Evolutionary conservation across 1,140 invertebrate species (phyloP), one percentile per base, ranked within the genome.

Genomic region (Pollicipes pollicipes): DNA sequence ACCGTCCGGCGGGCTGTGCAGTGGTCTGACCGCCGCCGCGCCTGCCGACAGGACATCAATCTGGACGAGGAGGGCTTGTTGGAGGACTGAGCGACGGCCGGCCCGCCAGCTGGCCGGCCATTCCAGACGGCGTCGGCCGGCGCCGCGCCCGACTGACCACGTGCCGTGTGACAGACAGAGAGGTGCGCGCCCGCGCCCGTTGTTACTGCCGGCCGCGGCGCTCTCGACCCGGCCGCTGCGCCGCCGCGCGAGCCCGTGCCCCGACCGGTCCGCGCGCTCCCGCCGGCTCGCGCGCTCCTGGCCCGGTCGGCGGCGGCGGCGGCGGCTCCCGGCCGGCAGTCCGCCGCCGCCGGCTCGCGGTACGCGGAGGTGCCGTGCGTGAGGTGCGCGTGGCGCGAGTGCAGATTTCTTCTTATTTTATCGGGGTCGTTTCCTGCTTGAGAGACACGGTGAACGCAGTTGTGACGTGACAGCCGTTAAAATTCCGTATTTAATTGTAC

Each of bases 11-110:
- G n/a, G n/a, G n/a, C n/a, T n/a, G n/a, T n/a, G n/a, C 69, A 66
- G 8, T 66, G 30, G 8, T 70, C 69, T 31, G 69, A 66, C 29
- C 67, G 69, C 45, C 69, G 29, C 3, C 58, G 32, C 64, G 58
- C 67, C 29, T 21, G 2, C 45, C 21, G 45, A 21, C 45, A 58
- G 45, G 45, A 58, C 45, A 58, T 58, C 45, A 58, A 58, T 24
- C 45, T 58, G 6, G 45, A 58, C 21, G 45, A 58, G 13, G 45
- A 58, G 45, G 45, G 24, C 45, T 58, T 58, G 45, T 58, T 58
- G 45, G 45, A 58, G 45, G 45, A 58, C 45, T 58, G 45, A 58
- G 45, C 45, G 45, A 58, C 13, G 6, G 45, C 3, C 13, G 16
- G 32, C 4, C 4, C 4, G 32, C 13, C 13, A 58, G 45, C 45